These are phyloP conservation scores for Periparus ater DNA, from an alignment of 2,797 vertebrate species.

Conservation along the genomic window DNA sequence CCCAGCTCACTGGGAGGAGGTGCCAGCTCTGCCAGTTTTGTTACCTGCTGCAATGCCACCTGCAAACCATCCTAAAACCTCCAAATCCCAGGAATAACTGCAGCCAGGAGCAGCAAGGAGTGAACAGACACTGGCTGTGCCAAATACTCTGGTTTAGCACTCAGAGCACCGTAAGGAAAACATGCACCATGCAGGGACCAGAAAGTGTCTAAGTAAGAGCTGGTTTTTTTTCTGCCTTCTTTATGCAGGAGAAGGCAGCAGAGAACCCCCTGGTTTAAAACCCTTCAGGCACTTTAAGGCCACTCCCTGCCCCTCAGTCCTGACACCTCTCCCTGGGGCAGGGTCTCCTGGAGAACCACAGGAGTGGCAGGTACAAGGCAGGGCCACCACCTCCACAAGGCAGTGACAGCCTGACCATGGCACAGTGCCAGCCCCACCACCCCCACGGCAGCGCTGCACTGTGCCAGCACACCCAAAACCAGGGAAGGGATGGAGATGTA, in stretches of 20 bases:
- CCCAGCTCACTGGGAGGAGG: neutral
- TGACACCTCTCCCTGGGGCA: neutral
- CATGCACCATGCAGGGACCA: rapidly evolving
- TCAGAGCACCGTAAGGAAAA: neutral
- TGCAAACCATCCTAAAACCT: neutral
- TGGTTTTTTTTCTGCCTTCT: neutral
- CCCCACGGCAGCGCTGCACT: neutral
- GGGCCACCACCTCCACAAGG: neutral
- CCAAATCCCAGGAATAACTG: neutral
- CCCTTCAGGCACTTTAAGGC: neutral
- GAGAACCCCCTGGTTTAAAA: neutral
- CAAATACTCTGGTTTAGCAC: neutral
- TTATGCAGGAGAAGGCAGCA: neutral
- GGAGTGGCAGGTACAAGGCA: neutral
- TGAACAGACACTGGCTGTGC: neutral
- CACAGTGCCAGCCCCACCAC: neutral
- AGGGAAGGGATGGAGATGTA: neutral
- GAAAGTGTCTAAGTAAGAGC: neutral
- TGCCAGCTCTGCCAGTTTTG: neutral
- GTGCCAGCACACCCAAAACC: neutral
- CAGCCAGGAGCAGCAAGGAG: neutral
- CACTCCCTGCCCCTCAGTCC: neutral
- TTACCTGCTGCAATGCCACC: neutral
- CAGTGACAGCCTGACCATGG: neutral
- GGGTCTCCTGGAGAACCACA: neutral